Percentiles rank a stretch among this genome's conserved stretches.
Conservation (phyloP, 1,140 invertebrate genomes). For the Campodea augens region DNA sequence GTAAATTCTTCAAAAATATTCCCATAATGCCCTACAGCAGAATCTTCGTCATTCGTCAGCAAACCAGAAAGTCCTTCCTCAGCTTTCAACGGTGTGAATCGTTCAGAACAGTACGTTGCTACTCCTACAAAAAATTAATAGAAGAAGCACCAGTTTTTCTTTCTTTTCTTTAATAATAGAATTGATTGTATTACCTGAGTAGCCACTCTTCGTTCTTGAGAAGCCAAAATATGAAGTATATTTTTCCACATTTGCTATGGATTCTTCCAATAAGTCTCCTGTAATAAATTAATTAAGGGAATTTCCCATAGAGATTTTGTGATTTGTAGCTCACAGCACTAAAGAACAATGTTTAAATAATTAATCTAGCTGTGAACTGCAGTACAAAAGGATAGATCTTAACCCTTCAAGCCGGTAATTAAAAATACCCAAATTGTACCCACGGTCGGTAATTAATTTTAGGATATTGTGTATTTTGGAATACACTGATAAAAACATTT, state of each 20-base stretch:
- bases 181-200: slow-evolving; percentile 23
- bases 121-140: slow-evolving; percentile 23
- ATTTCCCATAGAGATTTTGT: slow-evolving; percentile 24
- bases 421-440: no score
- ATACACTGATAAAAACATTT: no score
- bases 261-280: slow-evolving; percentile 28
- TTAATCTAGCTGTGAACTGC: slow-evolving; percentile 23
- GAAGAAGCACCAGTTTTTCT: not conserved
- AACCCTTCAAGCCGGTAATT: no score
- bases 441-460: no score
- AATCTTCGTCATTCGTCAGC: not conserved
- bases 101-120: slow-evolving; percentile 28
- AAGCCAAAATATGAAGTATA: slow-evolving; percentile 32
- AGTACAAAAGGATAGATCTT: slow-evolving; percentile 27
- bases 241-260: slow-evolving; percentile 25
- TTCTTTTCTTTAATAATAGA: not conserved
- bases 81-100: slow-evolving; percentile 22
- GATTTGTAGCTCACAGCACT: slow-evolving; percentile 35
- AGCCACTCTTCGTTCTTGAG: slow-evolving; percentile 26
- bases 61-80: slow-evolving; percentile 27
- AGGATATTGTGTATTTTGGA: no score
- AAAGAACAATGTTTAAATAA: slow-evolving; percentile 27
- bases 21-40: slow-evolving; percentile 18
- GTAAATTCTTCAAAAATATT: slow-evolving; percentile 18
- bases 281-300: slow-evolving; percentile 10